These are phyloP conservation scores for Eulemur mongoz DNA, from an alignment of 2,797 vertebrate genomes.

Conservation along the genomic window DNA sequence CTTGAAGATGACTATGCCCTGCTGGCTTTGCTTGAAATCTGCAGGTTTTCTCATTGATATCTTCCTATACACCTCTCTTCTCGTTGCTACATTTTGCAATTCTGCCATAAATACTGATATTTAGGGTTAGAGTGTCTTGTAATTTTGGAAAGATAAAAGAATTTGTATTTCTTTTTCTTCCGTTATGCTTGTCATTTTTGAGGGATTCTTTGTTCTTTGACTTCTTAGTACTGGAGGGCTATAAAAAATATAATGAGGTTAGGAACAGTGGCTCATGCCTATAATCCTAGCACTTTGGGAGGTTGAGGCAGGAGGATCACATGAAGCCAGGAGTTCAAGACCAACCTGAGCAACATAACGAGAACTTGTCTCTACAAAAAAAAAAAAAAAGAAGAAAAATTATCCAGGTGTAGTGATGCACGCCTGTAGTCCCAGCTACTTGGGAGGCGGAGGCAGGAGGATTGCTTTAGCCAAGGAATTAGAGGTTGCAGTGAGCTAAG, in stretches of 20 bases:
- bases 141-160: not conserved
- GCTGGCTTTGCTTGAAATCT: not conserved
- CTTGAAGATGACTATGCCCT: not conserved
- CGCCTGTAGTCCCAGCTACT: too few species aligned
- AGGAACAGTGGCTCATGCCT: too few species aligned
- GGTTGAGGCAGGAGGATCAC: too few species aligned
- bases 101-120: not conserved
- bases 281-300: too few species aligned
- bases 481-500: too few species aligned
- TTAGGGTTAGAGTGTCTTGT: not conserved
- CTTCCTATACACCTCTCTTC: not conserved
- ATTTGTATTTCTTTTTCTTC: not conserved
- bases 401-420: too few species aligned
- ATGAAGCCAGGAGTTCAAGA: too few species aligned
- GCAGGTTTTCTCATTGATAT: not conserved
- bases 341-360: too few species aligned
- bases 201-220: not conserved
- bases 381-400: too few species aligned
- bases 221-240: not conserved
- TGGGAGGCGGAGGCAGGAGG: too few species aligned
- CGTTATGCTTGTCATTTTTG: not conserved
- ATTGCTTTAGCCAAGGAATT: too few species aligned
- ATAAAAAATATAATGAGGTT: not conserved
- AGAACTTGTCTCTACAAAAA: too few species aligned
- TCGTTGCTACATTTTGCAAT: not conserved